Evolutionary conservation across 2,113 vertebrate species (phyloP), one percentile per base, ranked within the genome.

Genomic region (Hipposideros armiger): DNA sequence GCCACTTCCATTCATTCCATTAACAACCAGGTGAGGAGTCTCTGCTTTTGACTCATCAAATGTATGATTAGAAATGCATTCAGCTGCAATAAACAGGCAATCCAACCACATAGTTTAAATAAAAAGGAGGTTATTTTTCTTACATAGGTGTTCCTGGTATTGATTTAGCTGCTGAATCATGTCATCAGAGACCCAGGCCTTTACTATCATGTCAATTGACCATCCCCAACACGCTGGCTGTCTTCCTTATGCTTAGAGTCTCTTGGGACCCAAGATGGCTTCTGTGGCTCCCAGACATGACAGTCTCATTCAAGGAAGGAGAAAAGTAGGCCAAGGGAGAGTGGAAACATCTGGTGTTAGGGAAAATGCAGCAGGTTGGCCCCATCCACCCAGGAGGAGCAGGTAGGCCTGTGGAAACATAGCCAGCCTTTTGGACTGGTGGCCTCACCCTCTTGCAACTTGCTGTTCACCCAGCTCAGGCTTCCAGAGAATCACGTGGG

Each of bases 251-350:
- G 32, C 28, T 36, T 54, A 60, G 42, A 54, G 56, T 64, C 11
- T 70, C 26, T 20, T 14, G 13, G 66, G 9, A 81, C n/a, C n/a
- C 19, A 32, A 42, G 19, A 56, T 14, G 32, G 22, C 9, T 24
- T 24, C 83, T 76, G 52, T 28, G 10, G 66, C n/a, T 84, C n/a
- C 66, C 36, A 47, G 64, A 50, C 0, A 15, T 24, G 32, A 16
- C 26, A 74, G 28, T 40, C 47, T 0, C 9, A 7, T 14, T 58
- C 0, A 0, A 36, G 36, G 52, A 92, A 50, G 15, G 11, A 67
- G 2, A 4, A n/a, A 50, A 54, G 0, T 0, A 70, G 62, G 60
- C 7, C 64, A 32, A 26, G 7, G 62, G 36, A 40, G 36, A 19
- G 16, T 67, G 69, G 1, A 5, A 26, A 9, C 2, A 9, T 3